Evolutionary conservation across 2,113 vertebrate species (phyloP).

Genomic region (Tetrax tetrax): DNA sequence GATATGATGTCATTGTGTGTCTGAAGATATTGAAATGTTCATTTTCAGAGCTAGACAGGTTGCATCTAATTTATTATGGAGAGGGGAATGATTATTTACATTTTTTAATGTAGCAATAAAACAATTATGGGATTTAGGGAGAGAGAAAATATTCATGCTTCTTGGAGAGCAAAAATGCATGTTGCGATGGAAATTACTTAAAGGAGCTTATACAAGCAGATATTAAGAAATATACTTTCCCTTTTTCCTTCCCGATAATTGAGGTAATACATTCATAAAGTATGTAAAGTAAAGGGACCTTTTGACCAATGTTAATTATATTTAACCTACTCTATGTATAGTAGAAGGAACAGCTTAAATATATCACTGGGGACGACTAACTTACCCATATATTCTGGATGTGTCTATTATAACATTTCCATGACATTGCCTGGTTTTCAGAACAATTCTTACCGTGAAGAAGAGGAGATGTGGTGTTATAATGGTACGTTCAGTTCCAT

Average conservation of each 20-base stretch:
- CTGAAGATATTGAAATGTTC: constrained; percentile 94
- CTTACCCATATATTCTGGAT: neutral
- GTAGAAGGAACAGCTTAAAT: neutral
- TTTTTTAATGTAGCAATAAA: constrained; percentile 79
- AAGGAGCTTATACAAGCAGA: neutral
- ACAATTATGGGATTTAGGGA: constrained; percentile 69
- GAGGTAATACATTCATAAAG: neutral
- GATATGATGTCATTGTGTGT: constrained; percentile 91
- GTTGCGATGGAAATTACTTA: neutral
- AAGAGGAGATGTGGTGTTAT: constrained; percentile 23
- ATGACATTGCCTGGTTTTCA: constrained; percentile 32
- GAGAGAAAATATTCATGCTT: constrained; percentile 33
- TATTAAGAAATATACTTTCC: neutral
- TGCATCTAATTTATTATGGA: constrained; percentile 80
- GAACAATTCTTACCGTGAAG: neutral
- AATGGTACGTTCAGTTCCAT: constrained; percentile 32
- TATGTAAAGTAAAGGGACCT: neutral
- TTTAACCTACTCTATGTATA: neutral
- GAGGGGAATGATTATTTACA: constrained; percentile 84
- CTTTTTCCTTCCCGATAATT: constrained; percentile 8
- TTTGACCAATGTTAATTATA: constrained; percentile 5
- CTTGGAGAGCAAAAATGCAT: neutral
- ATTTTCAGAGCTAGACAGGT: constrained; percentile 90
- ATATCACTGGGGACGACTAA: neutral
- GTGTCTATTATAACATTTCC: constrained; percentile 63